These are phyloP conservation scores for Drosophila santomea DNA, from an alignment of 1,140 invertebrate species.

Conservation along the genomic window DNA sequence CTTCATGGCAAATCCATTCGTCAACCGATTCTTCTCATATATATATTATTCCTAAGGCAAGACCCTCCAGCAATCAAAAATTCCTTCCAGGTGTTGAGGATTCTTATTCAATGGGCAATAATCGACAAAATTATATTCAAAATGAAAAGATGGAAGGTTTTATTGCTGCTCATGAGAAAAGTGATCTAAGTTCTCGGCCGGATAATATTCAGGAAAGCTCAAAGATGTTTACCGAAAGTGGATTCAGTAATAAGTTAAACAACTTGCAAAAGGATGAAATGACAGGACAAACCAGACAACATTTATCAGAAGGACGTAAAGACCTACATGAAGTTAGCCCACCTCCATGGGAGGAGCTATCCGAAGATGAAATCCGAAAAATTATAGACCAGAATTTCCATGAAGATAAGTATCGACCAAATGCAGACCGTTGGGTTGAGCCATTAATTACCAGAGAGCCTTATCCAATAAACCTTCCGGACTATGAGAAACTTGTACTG, in stretches of 20 bases:
- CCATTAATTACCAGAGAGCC: conserved; percentile 1
- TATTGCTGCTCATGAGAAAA: neutral
- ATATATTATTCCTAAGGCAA: neutral
- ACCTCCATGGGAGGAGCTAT: neutral
- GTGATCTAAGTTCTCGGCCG: neutral
- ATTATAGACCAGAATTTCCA: neutral
- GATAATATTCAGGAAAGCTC: neutral
- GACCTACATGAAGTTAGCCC: too few species aligned
- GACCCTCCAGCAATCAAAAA: neutral
- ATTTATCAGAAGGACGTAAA: neutral
- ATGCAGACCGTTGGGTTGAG: neutral
- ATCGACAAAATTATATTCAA: neutral
- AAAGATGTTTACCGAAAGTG: too few species aligned
- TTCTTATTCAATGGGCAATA: neutral
- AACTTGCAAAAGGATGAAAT: conserved; percentile 1
- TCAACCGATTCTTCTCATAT: neutral
- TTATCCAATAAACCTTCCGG: neutral
- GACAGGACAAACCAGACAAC: neutral
- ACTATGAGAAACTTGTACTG: conserved; percentile 14
- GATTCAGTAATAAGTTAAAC: too few species aligned
- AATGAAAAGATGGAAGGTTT: neutral
- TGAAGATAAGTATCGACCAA: neutral
- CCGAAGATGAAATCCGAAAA: neutral
- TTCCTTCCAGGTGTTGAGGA: too few species aligned
- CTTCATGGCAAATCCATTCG: neutral